phyloP scores from a whole-genome alignment of 2,113 vertebrate species.

The Salvator merianae region DNA sequence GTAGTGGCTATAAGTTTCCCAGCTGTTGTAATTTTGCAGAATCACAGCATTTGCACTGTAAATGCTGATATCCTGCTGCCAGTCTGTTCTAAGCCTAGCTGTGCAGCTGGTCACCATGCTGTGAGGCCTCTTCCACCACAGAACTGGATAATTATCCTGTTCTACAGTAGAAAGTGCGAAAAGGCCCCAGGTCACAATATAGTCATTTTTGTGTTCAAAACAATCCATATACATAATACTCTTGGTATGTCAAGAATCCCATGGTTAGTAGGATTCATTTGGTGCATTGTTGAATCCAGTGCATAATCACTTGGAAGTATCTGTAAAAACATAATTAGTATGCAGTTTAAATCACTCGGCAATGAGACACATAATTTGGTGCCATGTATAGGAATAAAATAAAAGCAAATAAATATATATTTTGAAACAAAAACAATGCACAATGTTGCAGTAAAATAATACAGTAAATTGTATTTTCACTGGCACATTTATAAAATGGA shows the following conservation, averaged over 20 bases:
- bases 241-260: too few relatives aligned
- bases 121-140: too few relatives aligned
- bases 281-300: slow-evolving; percentile 16
- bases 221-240: not conserved
- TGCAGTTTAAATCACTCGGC: slow-evolving; percentile 22
- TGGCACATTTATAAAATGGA: slow-evolving; percentile 34
- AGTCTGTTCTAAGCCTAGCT: too few relatives aligned
- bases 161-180: too few relatives aligned
- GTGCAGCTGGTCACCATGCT: too few relatives aligned
- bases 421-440: slow-evolving; percentile 41
- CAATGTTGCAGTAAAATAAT: slow-evolving; percentile 41
- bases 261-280: slow-evolving; percentile 1
- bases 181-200: too few relatives aligned
- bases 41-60: too few relatives aligned
- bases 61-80: too few relatives aligned
- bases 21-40: too few relatives aligned
- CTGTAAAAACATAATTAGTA: slow-evolving; percentile 14
- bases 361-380: slow-evolving; percentile 28
- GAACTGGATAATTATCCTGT: too few relatives aligned
- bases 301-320: not conserved
- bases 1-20: too few relatives aligned
- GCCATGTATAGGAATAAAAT: slow-evolving; percentile 51
- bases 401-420: slow-evolving; percentile 40
- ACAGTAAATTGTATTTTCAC: slow-evolving; percentile 31
- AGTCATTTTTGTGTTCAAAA: not conserved